Base-by-base conservation (phyloP, 2,113 vertebrate genomes). In the Gorsachius goisagi region DNA sequence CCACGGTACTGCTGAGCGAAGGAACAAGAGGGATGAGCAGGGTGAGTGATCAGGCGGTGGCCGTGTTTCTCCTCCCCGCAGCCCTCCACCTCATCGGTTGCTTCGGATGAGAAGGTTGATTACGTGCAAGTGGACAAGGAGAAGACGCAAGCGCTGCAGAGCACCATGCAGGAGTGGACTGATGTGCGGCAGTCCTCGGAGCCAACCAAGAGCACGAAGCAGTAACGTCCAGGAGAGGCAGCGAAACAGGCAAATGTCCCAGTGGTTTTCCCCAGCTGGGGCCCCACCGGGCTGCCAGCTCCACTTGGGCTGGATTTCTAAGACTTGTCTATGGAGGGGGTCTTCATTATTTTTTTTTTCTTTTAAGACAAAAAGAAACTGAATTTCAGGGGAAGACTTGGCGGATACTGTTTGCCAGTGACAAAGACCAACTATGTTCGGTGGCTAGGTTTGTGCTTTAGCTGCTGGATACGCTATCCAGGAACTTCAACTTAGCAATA, bases 121-220 rank as follows among this genome's bases (percentile, higher is more conserved):
- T 99, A 99, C 1, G 99, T 99, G 55, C 99, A 99, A 85, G 99
- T 99, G 67, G 99, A 99, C 97, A 99, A 99, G 92, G 99, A 99
- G 97, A 99, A 99, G 98, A 99, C 99, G 0, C 99, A 99, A 94
- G 99, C 99, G 0, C 98, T 99, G 95, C 99, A 99, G 96, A 99
- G 97, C 98, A 99, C 99, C 95, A 99, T 99, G 99, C 99, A 99
- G 98, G 99, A 99, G 98, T 99, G 99, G 99, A 99, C 99, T 4
- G 99, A 99, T 3, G 99, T 99, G 89, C 98, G 99, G 64, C 99
- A 99, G 98, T 99, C 99, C 82, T 98, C 99, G 1, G 99, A 99
- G 91, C 98, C 99, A 6, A 37, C 98, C 90, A 99, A 99, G 96
- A 98, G 97, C 11, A 96, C 98, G 49, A 99, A 99, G 97, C 98